Conservation (phyloP, 2,888 invertebrate genomes). For the Erebia epiphron region DNA sequence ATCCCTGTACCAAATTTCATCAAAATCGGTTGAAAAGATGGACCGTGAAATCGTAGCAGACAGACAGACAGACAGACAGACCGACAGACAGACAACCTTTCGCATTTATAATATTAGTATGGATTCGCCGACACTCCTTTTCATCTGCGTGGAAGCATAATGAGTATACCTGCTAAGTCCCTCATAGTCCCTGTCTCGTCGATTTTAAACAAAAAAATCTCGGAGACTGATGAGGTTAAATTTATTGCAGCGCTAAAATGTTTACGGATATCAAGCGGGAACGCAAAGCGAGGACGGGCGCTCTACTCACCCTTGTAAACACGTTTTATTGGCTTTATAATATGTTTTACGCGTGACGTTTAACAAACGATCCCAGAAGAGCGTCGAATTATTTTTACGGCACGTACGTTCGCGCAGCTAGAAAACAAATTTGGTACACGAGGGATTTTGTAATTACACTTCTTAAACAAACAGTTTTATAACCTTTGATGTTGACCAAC, state of each 20-base stretch:
- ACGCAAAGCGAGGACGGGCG: conserved; percentile 53
- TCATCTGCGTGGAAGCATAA: no score
- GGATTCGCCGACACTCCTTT: no score
- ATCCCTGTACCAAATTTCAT: no score
- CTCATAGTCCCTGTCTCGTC: neutral
- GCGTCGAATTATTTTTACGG: conserved; percentile 81
- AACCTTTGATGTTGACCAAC: conserved; percentile 56
- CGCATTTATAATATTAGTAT: no score
- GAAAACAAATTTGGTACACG: conserved; percentile 74
- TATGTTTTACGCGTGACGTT: conserved; percentile 84
- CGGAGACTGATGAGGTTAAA: conserved; percentile 80
- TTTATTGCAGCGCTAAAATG: conserved; percentile 82
- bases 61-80: no score
- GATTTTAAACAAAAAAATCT: conserved; percentile 43
- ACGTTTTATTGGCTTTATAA: conserved; percentile 84
- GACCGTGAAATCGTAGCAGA: no score
- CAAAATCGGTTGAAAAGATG: no score
- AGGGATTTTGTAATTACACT: conserved; percentile 78
- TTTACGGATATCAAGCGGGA: conserved; percentile 79
- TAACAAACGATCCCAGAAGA: conserved; percentile 82
- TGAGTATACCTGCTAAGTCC: no score
- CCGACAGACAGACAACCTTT: no score
- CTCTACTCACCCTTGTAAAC: conserved; percentile 82
- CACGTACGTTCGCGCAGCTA: conserved; percentile 72
- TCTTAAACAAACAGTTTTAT: conserved; percentile 70